Evolutionary conservation across 2,888 invertebrate genomes (phyloP).

Genomic region (Acronicta psi): DNA sequence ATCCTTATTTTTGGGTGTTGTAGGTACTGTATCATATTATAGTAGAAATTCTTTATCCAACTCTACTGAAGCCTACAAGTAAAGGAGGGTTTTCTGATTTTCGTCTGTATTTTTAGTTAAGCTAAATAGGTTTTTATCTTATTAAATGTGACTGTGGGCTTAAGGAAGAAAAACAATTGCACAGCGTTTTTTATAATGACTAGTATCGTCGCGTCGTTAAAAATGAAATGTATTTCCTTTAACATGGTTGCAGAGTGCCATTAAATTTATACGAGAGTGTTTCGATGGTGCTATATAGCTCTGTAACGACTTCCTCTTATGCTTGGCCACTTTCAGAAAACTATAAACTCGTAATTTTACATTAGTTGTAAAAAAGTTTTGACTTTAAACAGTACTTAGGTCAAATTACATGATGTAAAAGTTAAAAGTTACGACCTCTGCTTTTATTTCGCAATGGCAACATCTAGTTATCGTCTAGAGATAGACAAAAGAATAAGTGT

Average conservation of each 20-base stretch:
- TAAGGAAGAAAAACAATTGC: slow-evolving; percentile 22
- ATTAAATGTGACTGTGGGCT: neutral
- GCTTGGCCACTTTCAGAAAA: slow-evolving; percentile 60
- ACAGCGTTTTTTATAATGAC: slow-evolving; percentile 35
- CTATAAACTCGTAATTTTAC: slow-evolving; percentile 37
- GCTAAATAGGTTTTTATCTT: neutral
- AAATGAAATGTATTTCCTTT: slow-evolving; percentile 78
- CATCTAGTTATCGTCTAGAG: slow-evolving; percentile 16
- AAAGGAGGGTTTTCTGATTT: too few species aligned
- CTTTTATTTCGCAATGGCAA: slow-evolving; percentile 15
- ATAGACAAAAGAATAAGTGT: slow-evolving; percentile 3
- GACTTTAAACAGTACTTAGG: neutral
- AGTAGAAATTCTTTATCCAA: too few species aligned
- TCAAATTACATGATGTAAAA: slow-evolving; percentile 17
- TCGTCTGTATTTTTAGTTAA: neutral
- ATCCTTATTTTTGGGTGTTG: slow-evolving; percentile 1
- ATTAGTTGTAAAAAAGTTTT: slow-evolving; percentile 29
- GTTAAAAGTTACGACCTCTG: neutral
- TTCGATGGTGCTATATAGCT: slow-evolving; percentile 76
- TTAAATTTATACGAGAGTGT: slow-evolving; percentile 76
- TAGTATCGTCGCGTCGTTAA: slow-evolving; percentile 73
- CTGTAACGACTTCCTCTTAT: slow-evolving; percentile 75
- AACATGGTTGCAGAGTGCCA: slow-evolving; percentile 72
- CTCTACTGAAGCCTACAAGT: neutral
- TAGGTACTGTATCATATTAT: too few species aligned